Base-by-base conservation (phyloP, 2,797 vertebrate species). In the Muraenolepis orangiensis region DNA sequence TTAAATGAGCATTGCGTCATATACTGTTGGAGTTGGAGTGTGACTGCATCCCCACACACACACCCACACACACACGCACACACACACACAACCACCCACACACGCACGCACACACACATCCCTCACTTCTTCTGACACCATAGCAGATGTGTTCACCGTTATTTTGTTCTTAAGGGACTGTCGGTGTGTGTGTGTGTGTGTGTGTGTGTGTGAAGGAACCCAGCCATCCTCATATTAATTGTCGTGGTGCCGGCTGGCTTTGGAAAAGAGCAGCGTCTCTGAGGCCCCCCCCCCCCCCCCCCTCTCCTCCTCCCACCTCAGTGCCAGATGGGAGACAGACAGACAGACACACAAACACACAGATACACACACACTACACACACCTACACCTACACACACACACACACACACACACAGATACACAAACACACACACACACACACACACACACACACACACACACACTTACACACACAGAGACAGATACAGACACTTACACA, bases 141-240 rank as follows among this genome's bases (percentile, higher is more conserved):
- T n/a, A 61, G n/a, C 51, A 61, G 51, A 61, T 61, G 51, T 3
- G n/a, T 23, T 61, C 51, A n/a, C 51, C 18, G 51, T 61, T 61
- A n/a, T 23, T 23, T 61, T 61, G 51, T 61, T 61, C 20, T 61
- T 61, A 61, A 61, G 51, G 51, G 51, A 61, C 51, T 57, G 46
- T 57, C 20, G n/a, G 46, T 57, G 46, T 57, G 46, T 61, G 57
- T 61, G n/a, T 61, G 57, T 61, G 57, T 61, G 57, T 26, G n/a
- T 61, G 23, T 61, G 57, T 61, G 57, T 61, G 23, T 61, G 57
- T 61, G n/a, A 23, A 26, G 51, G 20, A 61, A 61, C 51, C 51
- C 51, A 61, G 20, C n/a, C n/a, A 40, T 74, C 51, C 72, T 78
- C 51, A 61, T 69, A 74, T 7, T 78, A 72, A 80, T 73, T 42